Conservation (phyloP, 2,888 invertebrate species). For the Odontomyia ornata region DNA sequence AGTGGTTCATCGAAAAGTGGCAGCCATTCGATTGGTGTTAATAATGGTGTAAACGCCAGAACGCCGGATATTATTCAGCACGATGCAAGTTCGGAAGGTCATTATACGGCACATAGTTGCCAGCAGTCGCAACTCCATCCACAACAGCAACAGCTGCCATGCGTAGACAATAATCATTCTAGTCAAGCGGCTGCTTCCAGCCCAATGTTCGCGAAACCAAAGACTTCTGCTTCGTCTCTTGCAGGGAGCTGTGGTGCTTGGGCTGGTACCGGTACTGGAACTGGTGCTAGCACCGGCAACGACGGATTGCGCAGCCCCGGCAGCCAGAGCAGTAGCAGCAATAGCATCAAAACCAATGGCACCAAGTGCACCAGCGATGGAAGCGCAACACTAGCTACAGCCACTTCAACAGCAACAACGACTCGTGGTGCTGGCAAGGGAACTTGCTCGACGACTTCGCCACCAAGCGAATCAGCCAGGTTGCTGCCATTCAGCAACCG, state of each 20-base stretch:
- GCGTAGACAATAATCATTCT: conserved; percentile 20
- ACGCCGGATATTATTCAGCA: conserved; percentile 42
- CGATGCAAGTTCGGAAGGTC: conserved; percentile 38
- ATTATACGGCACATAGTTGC: conserved; percentile 25
- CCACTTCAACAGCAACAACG: conserved; percentile 1
- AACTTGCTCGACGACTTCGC: conserved; percentile 46
- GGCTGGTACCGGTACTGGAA: background rate
- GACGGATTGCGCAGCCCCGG: background rate
- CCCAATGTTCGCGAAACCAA: conserved; percentile 24
- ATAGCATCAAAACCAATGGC: background rate
- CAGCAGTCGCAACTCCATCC: background rate
- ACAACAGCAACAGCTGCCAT: conserved; percentile 26
- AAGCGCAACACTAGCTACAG: background rate
- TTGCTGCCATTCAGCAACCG: conserved; percentile 29
- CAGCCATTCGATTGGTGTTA: background rate
- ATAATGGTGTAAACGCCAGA: conserved; percentile 32
- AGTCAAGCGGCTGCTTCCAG: conserved; percentile 5
- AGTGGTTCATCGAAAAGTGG: background rate
- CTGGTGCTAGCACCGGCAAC: conserved; percentile 15
- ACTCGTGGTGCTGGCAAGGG: conserved; percentile 19
- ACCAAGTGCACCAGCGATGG: conserved; percentile 18
- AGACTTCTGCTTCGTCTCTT: conserved; percentile 20
- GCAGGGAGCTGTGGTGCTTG: background rate
- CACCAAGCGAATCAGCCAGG: conserved; percentile 29
- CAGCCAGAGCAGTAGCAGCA: background rate